phyloP scores from a whole-genome alignment of 2,797 vertebrate genomes.

The Rhyacichthys aspro region DNA sequence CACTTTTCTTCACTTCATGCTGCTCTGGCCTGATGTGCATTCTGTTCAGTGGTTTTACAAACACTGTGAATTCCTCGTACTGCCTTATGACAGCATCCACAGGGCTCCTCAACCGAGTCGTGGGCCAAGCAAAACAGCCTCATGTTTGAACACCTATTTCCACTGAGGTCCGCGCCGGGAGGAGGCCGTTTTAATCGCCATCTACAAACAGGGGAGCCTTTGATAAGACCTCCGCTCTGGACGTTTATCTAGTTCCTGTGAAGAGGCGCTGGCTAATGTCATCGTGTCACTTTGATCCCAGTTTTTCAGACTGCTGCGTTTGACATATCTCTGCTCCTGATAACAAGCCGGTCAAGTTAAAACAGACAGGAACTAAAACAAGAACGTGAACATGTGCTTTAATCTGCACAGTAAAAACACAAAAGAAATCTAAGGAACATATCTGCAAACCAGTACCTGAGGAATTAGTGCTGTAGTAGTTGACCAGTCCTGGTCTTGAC shows the following conservation, averaged over 20 bases:
- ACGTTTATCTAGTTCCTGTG: slow-evolving; percentile 76
- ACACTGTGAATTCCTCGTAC: slow-evolving; percentile 59
- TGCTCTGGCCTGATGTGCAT: slow-evolving; percentile 46
- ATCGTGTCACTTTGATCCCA: slow-evolving; percentile 77
- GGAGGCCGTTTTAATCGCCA: slow-evolving; percentile 74
- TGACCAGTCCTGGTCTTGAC: too few relatives aligned
- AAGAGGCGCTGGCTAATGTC: slow-evolving; percentile 75
- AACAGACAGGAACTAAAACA: slow-evolving; percentile 4
- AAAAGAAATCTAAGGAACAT: too few relatives aligned
- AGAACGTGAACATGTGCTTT: not conserved
- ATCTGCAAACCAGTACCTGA: too few relatives aligned
- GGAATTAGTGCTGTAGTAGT: too few relatives aligned
- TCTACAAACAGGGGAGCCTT: slow-evolving; percentile 77
- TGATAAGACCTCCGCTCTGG: slow-evolving; percentile 70
- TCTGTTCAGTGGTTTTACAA: slow-evolving; percentile 59
- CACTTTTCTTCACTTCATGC: slow-evolving; percentile 53
- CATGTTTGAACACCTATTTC: slow-evolving; percentile 85
- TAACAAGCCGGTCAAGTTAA: slow-evolving; percentile 57
- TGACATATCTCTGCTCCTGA: slow-evolving; percentile 57
- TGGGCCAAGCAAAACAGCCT: slow-evolving; percentile 80
- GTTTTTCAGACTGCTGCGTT: slow-evolving; percentile 53
- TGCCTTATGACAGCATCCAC: slow-evolving; percentile 56
- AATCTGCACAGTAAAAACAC: too few relatives aligned
- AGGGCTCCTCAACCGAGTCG: slow-evolving; percentile 63
- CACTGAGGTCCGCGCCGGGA: slow-evolving; percentile 58